Evolutionary conservation across 2,113 vertebrate species (phyloP), one percentile per base, ranked within the genome.

Genomic region (Eulacestoma nigropectus): DNA sequence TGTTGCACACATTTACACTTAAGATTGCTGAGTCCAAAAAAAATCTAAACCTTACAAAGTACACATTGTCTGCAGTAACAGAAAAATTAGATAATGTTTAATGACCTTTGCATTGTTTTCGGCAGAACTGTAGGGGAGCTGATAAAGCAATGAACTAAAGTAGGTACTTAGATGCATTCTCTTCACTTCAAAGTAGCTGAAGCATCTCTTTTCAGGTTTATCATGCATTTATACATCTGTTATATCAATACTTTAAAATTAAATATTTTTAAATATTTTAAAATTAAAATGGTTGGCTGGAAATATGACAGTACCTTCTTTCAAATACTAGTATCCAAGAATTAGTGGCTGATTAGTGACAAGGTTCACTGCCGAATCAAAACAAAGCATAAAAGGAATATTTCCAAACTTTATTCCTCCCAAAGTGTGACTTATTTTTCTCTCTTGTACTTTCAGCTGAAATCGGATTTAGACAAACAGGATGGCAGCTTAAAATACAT

Each of bases 391-490:
- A 44, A 75, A 84, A 89, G 30, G 0, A 55, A 53, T 64, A 44
- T 82, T 63, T 17, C 13, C 75, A 70, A 85, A 19, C 4, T 47
- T n/a, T 15, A n/a, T 63, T 64, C 23, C 25, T 72, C 10, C 2
- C 6, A 29, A 60, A 85, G 13, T 37, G 5, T 49, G 19, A 44
- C 23, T 76, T 41, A 52, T 57, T 83, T 64, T 73, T 69, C 29
- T 90, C 32, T 41, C 88, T 50, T 96, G 37, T 78, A n/a, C 21
- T 95, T 95, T 57, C 90, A 99, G 99, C 69, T 99, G 47, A 98
- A 97, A 96, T 99, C 99, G 11, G 98, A 99, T 89, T 98, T 98
- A 70, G 98, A 99, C 93, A 98, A 97, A 41, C 97, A 98, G 8
- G 97, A 99, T 83, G 97, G 70, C 46, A 97, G 73, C 46, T 97